Conservation (phyloP, 2,113 vertebrate genomes). For the Salvelinus namaycush region DNA sequence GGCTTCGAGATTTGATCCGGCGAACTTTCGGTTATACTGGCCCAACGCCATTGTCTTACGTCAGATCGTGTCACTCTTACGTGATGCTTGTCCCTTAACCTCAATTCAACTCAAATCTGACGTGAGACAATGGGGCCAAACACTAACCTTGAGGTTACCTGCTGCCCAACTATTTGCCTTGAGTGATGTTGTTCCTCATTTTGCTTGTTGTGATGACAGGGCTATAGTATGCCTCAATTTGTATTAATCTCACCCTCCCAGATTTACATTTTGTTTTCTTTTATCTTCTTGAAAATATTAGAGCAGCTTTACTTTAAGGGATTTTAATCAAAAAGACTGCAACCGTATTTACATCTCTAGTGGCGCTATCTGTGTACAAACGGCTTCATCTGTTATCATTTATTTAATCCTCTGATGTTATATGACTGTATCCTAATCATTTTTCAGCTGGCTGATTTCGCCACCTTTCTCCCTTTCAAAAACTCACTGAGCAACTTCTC, state of each 20-base stretch:
- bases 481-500: slow-evolving; percentile 7
- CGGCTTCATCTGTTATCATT: background rate
- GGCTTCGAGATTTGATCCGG: no score
- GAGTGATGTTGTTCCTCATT: background rate
- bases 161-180: no score
- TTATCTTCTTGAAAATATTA: background rate
- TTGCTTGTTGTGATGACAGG: background rate
- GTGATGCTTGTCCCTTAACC: no score
- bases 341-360: background rate
- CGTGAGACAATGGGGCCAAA: no score
- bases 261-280: background rate
- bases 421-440: background rate
- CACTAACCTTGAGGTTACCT: no score
- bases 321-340: background rate
- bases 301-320: background rate
- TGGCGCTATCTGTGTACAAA: background rate
- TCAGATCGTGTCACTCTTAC: no score
- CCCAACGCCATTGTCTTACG: no score
- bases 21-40: no score
- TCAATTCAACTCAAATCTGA: no score
- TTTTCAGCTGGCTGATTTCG: slow-evolving; percentile 1
- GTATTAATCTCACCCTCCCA: background rate
- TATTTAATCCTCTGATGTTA: background rate
- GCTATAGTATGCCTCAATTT: background rate
- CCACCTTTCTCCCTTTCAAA: slow-evolving; percentile 17